A percentile compares a stretch with the other conserved stretches of the same genome.
phyloP scores from a whole-genome alignment of 2,113 vertebrate species.

The Pogonocichla stellata region DNA sequence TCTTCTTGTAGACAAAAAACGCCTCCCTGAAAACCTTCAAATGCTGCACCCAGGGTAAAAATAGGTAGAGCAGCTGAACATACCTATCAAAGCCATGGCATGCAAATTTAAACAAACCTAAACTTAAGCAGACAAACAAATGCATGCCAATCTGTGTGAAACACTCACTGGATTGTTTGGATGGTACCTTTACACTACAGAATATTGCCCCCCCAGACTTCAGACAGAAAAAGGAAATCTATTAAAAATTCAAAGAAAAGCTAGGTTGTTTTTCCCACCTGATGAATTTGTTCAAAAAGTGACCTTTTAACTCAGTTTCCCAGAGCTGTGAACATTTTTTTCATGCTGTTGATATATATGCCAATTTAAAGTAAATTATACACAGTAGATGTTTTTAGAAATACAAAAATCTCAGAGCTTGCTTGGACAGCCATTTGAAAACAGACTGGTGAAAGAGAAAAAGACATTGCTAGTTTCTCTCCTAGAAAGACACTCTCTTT shows the following conservation, averaged over 20 bases:
- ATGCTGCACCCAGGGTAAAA: neutral
- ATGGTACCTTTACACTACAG: neutral
- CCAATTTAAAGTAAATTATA: neutral
- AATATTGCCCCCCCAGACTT: neutral
- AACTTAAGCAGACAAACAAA: neutral
- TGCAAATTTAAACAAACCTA: neutral
- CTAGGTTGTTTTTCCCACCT: neutral
- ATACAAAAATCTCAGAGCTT: neutral
- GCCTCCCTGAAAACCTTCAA: neutral
- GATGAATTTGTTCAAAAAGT: neutral
- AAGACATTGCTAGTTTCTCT: neutral
- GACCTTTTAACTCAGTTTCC: conserved; percentile 16
- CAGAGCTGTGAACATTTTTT: conserved; percentile 16
- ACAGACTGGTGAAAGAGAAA: neutral
- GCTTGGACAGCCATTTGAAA: neutral
- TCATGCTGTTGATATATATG: neutral
- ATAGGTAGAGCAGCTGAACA: neutral
- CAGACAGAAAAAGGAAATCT: neutral
- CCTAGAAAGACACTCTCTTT: neutral
- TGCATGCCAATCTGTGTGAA: neutral
- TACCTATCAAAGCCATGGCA: neutral
- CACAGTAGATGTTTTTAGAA: neutral
- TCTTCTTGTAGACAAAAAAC: neutral
- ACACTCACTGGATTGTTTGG: neutral
- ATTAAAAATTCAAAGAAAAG: neutral